Base-by-base conservation (phyloP, 1,140 invertebrate genomes). In the Drosophila chauvacae region DNA sequence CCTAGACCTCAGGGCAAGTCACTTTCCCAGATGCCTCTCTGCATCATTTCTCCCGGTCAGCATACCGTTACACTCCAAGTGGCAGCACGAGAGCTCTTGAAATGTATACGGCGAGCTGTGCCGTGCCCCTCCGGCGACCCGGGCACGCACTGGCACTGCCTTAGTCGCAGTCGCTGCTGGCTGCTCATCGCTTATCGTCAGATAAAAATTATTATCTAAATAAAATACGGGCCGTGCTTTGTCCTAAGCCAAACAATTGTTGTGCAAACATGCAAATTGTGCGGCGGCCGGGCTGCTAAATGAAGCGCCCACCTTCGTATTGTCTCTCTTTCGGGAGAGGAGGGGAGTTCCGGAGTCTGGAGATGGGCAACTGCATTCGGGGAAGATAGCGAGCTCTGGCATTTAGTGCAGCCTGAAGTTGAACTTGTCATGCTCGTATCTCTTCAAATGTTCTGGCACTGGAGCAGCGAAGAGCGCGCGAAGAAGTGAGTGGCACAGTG, bases 231-330 rank as follows among this genome's bases (percentile, higher is more conserved):
- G 60, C 66, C 70, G 65, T 74, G 80, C 84, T 87, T 87, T 78
- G 80, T 88, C 71, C 72, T 56, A 80, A 80, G 74, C 81, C 81
- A 85, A 90, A 86, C 86, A 90, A 90, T 90, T 90, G 84, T 88
- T 91, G 77, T 81, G 83, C 80, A 91, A 91, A 91, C 88, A 91
- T 91, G 88, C 88, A 91, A 91, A 91, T 88, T 91, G 77, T 84
- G 74, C 65, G 81, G 69, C 69, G 78, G 60, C 60, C 28, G 81
- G 62, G 56, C 78, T 75, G 85, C 85, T 84, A 88, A 90, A 90
- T 88, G 80, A 90, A 90, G 77, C 77, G 85, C 81, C 80, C 85
- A 84, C 84, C 81, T 90, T 80, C 65, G 83, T 81, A 90, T 90
- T 88, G 80, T 48, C 59, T 57, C 57, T 18, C 16, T 4, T 3